Percentiles rank a stretch among this genome's conserved stretches.
Evolutionary conservation across 2,888 invertebrate species (phyloP).

Genomic region (Tuta absoluta): DNA sequence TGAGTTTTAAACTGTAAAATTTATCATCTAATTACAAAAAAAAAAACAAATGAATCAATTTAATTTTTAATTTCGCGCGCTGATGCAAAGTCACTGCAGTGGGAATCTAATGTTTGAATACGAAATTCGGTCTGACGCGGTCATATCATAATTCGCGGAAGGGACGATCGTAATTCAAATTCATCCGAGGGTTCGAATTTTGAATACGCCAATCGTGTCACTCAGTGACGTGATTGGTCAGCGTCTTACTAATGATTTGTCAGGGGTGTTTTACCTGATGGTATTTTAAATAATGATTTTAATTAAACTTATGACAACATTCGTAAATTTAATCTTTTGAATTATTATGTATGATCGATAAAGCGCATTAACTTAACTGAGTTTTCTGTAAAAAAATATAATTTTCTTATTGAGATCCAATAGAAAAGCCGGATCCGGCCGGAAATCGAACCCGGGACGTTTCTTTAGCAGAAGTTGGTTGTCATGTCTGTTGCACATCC

Average conservation of each 20-base stretch:
- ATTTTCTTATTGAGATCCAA: too few species aligned
- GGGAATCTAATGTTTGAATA: constrained; percentile 43
- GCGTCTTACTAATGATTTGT: constrained; percentile 25
- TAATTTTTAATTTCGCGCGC: constrained; percentile 25
- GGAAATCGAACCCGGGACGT: too few species aligned
- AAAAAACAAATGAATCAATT: not conserved
- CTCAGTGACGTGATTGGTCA: constrained; percentile 54
- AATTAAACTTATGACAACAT: not conserved
- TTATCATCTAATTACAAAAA: not conserved
- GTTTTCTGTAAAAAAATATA: too few species aligned
- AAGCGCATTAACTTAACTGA: too few species aligned
- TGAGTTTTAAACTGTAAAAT: too few species aligned
- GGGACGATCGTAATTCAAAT: constrained; percentile 50
- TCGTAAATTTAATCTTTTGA: too few species aligned
- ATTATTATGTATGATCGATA: too few species aligned
- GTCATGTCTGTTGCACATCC: too few species aligned
- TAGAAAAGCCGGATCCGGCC: too few species aligned
- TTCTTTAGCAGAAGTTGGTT: too few species aligned
- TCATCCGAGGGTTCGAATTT: constrained; percentile 57
- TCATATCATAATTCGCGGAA: constrained; percentile 33
- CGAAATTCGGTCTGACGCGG: constrained; percentile 42
- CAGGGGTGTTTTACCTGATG: constrained; percentile 31
- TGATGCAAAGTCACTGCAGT: constrained; percentile 41
- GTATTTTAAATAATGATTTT: not conserved
- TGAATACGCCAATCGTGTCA: constrained; percentile 62